Conservation (phyloP, 2,797 vertebrate genomes). For the Karalla daura region DNA sequence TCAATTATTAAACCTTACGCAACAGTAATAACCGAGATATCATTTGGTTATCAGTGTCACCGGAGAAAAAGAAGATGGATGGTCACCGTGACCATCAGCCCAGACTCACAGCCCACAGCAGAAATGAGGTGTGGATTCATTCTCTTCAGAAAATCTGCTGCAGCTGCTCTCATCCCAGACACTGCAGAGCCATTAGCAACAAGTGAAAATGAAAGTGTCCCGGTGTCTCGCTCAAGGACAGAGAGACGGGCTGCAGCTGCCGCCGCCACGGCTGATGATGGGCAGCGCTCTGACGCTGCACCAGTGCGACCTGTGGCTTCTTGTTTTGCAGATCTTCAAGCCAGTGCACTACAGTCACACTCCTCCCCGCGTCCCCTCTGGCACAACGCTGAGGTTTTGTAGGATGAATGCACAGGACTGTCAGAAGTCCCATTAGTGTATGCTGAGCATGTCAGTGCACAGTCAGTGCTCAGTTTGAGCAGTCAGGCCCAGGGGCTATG, state of each 20-base stretch:
- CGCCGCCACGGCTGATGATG: too few species aligned
- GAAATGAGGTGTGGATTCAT: constrained; percentile 46
- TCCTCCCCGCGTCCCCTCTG: constrained; percentile 53
- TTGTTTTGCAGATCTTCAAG: constrained; percentile 44
- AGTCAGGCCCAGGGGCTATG: constrained; percentile 74
- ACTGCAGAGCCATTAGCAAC: constrained; percentile 57
- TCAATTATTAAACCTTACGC: too few species aligned
- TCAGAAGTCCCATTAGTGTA: constrained; percentile 80
- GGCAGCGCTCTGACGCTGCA: constrained; percentile 55
- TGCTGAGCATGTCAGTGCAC: constrained; percentile 72
- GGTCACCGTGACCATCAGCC: constrained; percentile 42
- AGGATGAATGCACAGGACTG: constrained; percentile 74
- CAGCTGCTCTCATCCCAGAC: constrained; percentile 58
- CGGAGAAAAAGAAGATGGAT: constrained; percentile 55
- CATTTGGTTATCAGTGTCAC: too few species aligned
- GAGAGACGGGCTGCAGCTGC: constrained; percentile 24
- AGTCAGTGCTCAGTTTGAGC: constrained; percentile 72
- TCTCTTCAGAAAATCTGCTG: constrained; percentile 39
- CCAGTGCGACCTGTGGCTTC: constrained; percentile 58
- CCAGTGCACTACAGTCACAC: constrained; percentile 52
- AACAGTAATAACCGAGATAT: too few species aligned
- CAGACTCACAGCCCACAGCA: constrained; percentile 1
- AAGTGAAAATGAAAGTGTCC: constrained; percentile 39
- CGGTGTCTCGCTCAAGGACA: constrained; percentile 45
- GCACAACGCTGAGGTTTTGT: constrained; percentile 59